These are phyloP conservation scores for Agrochola macilenta DNA, from an alignment of 2,888 invertebrate species.

Conservation along the genomic window DNA sequence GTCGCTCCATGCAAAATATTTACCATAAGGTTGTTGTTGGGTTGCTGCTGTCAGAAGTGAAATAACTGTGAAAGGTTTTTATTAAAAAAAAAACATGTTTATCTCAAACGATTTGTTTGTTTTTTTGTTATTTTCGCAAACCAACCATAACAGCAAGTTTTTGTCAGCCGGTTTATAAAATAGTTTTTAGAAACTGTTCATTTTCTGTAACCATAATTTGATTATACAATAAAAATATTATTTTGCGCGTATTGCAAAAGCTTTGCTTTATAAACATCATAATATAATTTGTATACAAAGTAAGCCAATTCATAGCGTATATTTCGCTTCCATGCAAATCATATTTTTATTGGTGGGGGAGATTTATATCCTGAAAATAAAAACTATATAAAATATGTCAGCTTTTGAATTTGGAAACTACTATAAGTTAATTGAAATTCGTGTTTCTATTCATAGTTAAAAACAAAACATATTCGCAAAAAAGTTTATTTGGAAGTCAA, in stretches of 20 bases:
- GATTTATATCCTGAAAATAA: conserved; percentile 47
- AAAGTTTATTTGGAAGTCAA: not conserved
- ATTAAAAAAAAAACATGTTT: not conserved
- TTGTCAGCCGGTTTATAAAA: not conserved
- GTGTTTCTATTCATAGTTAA: not conserved
- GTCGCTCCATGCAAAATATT: no score
- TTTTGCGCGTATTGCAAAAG: conserved; percentile 60
- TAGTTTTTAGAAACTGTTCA: conserved; percentile 23
- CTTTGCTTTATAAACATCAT: conserved; percentile 49
- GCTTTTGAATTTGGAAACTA: conserved; percentile 13
- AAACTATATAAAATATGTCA: conserved; percentile 4
- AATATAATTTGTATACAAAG: conserved; percentile 48
- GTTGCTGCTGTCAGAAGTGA: not conserved
- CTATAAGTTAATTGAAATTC: not conserved
- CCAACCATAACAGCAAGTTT: not conserved
- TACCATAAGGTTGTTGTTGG: not conserved
- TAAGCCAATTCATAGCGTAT: conserved; percentile 75
- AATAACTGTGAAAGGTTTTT: not conserved
- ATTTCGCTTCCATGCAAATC: conserved; percentile 72
- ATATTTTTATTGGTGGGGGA: conserved; percentile 54
- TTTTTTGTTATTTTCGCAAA: not conserved
- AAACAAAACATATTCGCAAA: not conserved
- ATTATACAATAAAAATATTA: conserved; percentile 62
- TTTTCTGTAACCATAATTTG: conserved; percentile 43
- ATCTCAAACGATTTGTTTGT: not conserved